phyloP scores from a whole-genome alignment of 2,113 vertebrate species.

The Fregetta grallaria region DNA sequence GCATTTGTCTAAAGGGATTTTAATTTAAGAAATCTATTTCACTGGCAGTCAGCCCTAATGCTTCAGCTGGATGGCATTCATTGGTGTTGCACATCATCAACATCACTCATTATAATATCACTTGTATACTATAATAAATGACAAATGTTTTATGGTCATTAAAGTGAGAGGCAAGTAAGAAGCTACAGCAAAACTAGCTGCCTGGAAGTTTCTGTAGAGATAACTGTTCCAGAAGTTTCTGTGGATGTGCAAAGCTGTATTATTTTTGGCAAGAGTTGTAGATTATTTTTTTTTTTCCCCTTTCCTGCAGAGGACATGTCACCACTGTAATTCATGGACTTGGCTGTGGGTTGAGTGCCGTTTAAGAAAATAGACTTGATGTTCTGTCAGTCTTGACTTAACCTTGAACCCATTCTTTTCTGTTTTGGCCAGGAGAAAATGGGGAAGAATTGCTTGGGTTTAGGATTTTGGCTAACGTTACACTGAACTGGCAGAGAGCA shows the following conservation, averaged over 20 bases:
- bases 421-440: background rate
- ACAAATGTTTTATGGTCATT: background rate
- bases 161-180: background rate
- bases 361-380: background rate
- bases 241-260: background rate
- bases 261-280: background rate
- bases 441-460: background rate
- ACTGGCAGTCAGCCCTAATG: constrained; percentile 28
- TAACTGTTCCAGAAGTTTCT: background rate
- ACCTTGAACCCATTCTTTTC: background rate
- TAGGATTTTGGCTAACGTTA: background rate
- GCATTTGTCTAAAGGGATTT: constrained; percentile 10
- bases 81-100: background rate
- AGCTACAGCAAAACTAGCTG: background rate
- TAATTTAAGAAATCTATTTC: constrained; percentile 32
- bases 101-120: background rate
- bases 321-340: background rate
- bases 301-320: background rate
- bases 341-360: background rate
- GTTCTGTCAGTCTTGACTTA: background rate
- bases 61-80: background rate
- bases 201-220: background rate
- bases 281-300: no score
- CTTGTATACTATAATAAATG: background rate
- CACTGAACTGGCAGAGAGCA: background rate